Conservation (phyloP, 2,113 vertebrate species). For the Atlantisia rogersi region DNA sequence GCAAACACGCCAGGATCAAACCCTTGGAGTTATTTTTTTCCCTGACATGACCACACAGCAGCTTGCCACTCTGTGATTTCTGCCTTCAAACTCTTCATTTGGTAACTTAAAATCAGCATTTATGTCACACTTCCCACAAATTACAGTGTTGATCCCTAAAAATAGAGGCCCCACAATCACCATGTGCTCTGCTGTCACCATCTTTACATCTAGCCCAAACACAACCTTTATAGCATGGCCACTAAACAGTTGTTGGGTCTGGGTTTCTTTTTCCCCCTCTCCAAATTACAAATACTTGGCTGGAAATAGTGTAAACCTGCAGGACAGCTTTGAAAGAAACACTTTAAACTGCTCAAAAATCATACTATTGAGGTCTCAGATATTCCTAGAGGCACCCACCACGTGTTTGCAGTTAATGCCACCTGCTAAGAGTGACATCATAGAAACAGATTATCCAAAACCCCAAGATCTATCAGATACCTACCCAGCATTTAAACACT, state of each 20-base stretch:
- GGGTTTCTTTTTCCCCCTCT: background rate
- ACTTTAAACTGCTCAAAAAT: background rate
- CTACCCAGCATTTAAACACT: background rate
- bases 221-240: rapidly evolving
- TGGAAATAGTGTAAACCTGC: background rate
- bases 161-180: background rate
- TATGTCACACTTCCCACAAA: background rate
- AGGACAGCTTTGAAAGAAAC: background rate
- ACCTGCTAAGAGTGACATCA: background rate
- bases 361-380: background rate
- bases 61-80: constrained; percentile 19
- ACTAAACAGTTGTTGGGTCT: rapidly evolving
- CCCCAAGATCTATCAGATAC: rapidly evolving
- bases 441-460: background rate
- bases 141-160: background rate
- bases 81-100: constrained; percentile 37
- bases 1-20: background rate
- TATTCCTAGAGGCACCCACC: background rate
- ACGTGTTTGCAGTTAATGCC: background rate
- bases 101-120: background rate
- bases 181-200: background rate
- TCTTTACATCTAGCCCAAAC: background rate
- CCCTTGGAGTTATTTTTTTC: background rate
- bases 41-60: background rate
- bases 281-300: background rate